Base-by-base conservation (phyloP, 2,888 invertebrate species). In the Cetonia aurata region DNA sequence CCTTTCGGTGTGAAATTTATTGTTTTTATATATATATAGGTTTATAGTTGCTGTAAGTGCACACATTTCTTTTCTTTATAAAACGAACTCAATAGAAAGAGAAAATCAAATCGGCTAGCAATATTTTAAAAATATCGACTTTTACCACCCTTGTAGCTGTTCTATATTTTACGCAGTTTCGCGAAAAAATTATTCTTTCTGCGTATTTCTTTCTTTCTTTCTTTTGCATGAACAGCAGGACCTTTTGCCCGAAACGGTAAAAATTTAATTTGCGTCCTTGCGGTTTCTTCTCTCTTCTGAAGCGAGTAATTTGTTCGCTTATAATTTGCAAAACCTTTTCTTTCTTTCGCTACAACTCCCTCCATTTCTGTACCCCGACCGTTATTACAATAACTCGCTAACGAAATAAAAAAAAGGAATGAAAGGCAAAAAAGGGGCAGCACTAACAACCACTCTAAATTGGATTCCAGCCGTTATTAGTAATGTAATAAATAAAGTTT, bases 251-350 rank as follows among this genome's bases (percentile, higher is more conserved):
- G 60, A 46, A 46, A 60, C 46, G 44, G 44, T 60, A 46, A 60
- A 60, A 46, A 60, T 60, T 60, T 60, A 60, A 60, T 60, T 60
- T 60, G 46, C 46, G 41, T 46, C 46, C 31, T 25, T 60, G 60
- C 46, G 60, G 46, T 31, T 60, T 46, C n/a, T 15, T 31, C 46
- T 31, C 8, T 31, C 25, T 46, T 31, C 46, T 60, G 15, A 37
- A n/a, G n/a, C n/a, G 60, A 13, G 46, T 60, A 46, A 60, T 60
- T 60, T 46, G 60, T 46, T 46, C 25, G 44, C 25, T 60, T 60
- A 46, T 46, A 44, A 60, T 60, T 60, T 46, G 46, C 25, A 46
- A 46, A 44, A 60, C 6, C 46, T 46, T 60, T 25, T 44, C 25
- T 60, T 60, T 52, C 25, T 25, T 17, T 25, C 25, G 25, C 25